A percentile compares a stretch with the other conserved stretches of the same genome.
Evolutionary conservation across 2,888 invertebrate species (phyloP).

Genomic region (Electrophaes corylata): DNA sequence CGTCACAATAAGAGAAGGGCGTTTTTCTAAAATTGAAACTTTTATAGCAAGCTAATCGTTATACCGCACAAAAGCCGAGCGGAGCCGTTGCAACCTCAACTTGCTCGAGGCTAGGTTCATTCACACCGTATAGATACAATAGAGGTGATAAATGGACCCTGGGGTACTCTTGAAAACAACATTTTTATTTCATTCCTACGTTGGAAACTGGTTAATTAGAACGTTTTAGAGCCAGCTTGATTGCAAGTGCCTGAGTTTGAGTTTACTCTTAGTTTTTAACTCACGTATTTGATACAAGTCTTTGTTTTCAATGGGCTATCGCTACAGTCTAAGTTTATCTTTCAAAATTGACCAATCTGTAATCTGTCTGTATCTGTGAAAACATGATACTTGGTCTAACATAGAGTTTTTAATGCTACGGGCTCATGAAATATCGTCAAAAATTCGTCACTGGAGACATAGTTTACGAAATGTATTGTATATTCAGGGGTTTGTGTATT

Average conservation of each 20-base stretch:
- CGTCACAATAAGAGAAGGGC: neutral
- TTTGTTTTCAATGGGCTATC: neutral
- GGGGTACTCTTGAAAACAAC: slow-evolving; percentile 12
- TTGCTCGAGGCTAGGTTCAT: slow-evolving; percentile 13
- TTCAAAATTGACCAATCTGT: no score
- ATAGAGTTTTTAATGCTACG: no score
- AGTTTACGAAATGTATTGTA: no score
- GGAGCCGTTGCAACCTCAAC: slow-evolving; percentile 11
- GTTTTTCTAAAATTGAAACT: slow-evolving; percentile 2
- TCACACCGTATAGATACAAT: slow-evolving; percentile 20
- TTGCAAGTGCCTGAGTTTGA: slow-evolving; percentile 6
- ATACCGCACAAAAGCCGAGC: slow-evolving; percentile 9
- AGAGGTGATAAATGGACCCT: slow-evolving; percentile 20
- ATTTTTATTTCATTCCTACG: slow-evolving; percentile 4
- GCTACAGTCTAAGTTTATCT: no score
- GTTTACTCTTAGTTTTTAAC: neutral
- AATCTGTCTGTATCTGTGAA: no score
- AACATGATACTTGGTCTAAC: no score
- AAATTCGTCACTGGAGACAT: no score
- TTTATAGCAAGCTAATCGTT: neutral
- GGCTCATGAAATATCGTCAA: no score
- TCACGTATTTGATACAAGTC: neutral
- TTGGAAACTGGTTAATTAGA: slow-evolving; percentile 7
- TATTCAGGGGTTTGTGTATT: no score
- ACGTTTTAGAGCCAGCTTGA: slow-evolving; percentile 5